Base-by-base conservation (phyloP, 2,797 vertebrate genomes). In the Galaxias olidus region DNA sequence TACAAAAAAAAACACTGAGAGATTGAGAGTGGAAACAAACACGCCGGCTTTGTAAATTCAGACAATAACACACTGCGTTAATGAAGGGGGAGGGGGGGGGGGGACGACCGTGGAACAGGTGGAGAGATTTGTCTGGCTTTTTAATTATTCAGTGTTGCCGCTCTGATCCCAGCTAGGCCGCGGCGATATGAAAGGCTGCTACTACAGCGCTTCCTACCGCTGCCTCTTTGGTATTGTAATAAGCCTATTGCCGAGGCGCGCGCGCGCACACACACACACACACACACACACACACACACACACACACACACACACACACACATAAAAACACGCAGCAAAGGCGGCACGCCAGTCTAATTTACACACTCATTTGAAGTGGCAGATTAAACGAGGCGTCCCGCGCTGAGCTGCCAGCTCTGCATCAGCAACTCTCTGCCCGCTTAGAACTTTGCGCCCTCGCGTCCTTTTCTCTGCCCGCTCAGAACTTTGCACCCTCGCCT, bases 311-410 rank as follows among this genome's bases (percentile, higher is more conserved):
- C 47, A 63, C 53, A 48, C 68, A 76, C 66, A 70, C 74, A 64
- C 74, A 82, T 68, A 74, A 77, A 71, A 59, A 10, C 63, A 45
- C 1, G 70, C 66, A 75, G 72, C 73, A 14, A 52, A 68, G 52
- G 66, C 69, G 65, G 71, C 71, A 66, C 71, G 75, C 72, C 40
- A 60, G 72, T 72, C 84, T 84, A 76, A 81, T 85, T 86, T 85
- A 49, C 77, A 63, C 65, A 41, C 51, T 78, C 71, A 83, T 90
- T 87, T 89, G 88, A 89, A 87, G 64, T 82, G 83, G 72, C 70
- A 86, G 87, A 90, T 90, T 90, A 88, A 84, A 89, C 69, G 65
- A 51, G 58, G 59, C 81, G 6, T 61, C 76, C 65, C 55, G 58
- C 66, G 59, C 43, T 44, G 66, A 77, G 74, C 80, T 81, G 63